phyloP scores from a whole-genome alignment of 64 coral and sea anemone species.

The Hydrozoanthus tunicans region DNA sequence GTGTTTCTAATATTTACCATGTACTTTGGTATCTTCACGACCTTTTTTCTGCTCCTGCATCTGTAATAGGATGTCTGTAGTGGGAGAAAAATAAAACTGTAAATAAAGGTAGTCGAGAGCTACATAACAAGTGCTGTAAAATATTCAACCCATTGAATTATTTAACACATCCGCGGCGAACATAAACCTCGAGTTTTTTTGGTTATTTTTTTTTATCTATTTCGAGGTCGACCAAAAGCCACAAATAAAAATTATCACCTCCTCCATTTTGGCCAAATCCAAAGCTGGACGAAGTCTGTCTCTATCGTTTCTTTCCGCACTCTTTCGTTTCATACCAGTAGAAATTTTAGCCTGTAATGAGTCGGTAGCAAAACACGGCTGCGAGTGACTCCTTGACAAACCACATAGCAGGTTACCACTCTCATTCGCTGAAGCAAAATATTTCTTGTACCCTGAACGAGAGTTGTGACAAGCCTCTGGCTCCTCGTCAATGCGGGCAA shows the following conservation, averaged over 20 bases:
- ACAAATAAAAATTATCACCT: conserved; percentile 71
- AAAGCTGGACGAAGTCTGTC: conserved; percentile 78
- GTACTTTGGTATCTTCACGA: conserved; percentile 86
- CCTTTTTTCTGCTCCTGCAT: conserved; percentile 78
- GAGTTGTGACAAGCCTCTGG: background rate
- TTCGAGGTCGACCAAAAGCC: conserved; percentile 44
- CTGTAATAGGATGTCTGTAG: conserved; percentile 90
- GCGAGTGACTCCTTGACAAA: conserved; percentile 85
- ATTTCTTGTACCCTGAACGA: conserved; percentile 24
- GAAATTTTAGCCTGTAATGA: conserved; percentile 30
- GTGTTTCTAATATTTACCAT: conserved; percentile 63
- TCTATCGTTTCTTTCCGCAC: conserved; percentile 62
- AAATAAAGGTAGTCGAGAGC: background rate
- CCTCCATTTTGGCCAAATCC: conserved; percentile 97
- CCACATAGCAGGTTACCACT: conserved; percentile 8
- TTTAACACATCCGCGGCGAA: conserved; percentile 61
- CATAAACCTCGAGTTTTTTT: conserved; percentile 5
- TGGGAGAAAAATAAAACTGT: conserved; percentile 25
- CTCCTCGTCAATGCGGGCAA: conserved; percentile 38
- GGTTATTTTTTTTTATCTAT: conserved; percentile 54
- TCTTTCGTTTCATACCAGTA: conserved; percentile 76
- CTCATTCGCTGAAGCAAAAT: background rate
- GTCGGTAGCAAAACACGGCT: conserved; percentile 76
- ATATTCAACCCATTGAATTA: conserved; percentile 85
- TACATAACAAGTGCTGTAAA: conserved; percentile 50